phyloP scores from a whole-genome alignment of 2,113 vertebrate genomes.

The Leptocoma aspasia region DNA sequence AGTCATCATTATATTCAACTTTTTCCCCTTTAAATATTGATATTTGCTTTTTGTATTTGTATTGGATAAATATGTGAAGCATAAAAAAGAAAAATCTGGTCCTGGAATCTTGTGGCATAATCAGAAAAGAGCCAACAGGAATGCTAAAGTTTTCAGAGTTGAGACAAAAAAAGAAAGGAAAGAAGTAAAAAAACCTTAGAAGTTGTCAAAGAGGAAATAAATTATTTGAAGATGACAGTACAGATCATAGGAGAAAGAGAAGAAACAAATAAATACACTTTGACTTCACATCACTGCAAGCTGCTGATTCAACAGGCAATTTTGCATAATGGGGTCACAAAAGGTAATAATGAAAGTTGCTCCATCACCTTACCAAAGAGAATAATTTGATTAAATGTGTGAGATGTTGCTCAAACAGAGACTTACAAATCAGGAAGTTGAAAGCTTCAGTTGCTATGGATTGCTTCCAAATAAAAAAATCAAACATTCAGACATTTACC shows the following conservation, averaged over 20 bases:
- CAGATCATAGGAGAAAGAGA: neutral
- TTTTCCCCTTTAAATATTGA: neutral
- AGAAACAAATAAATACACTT: neutral
- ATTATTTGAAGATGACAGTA: neutral
- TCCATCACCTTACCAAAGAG: neutral
- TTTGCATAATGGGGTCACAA: neutral
- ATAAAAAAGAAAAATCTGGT: neutral
- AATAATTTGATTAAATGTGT: neutral
- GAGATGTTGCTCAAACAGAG: neutral
- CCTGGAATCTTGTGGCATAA: neutral
- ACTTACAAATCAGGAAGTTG: neutral
- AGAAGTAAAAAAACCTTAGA: neutral
- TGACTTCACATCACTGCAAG: neutral
- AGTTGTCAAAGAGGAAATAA: neutral
- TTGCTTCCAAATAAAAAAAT: neutral
- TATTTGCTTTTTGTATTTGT: neutral
- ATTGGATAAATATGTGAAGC: neutral
- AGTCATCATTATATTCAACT: neutral
- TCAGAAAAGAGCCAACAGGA: neutral
- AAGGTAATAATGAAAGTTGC: neutral
- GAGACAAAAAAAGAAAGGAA: neutral
- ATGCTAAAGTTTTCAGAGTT: neutral
- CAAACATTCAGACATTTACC: slow-evolving; percentile 50
- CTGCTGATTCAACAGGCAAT: neutral
- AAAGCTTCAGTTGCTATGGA: neutral